Evolutionary conservation across 2,888 invertebrate species (phyloP).

Genomic region (Bhutanitis thaidina): DNA sequence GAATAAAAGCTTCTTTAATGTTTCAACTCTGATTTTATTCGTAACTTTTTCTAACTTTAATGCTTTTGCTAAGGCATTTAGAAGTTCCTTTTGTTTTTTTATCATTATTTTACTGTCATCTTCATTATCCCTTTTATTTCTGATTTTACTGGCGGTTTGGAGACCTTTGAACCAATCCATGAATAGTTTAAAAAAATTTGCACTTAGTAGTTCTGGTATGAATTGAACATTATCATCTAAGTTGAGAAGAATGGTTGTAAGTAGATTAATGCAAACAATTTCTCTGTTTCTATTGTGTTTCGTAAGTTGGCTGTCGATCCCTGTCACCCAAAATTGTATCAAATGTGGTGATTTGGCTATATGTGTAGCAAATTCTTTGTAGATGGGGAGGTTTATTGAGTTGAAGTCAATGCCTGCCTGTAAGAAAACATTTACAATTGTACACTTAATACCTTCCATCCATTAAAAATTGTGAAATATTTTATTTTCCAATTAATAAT

Average conservation of each 20-base stretch:
- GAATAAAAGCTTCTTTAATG: constrained; percentile 82
- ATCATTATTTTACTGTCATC: constrained; percentile 75
- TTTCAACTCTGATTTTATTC: constrained; percentile 74
- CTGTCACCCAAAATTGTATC: constrained; percentile 77
- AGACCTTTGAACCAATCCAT: constrained; percentile 82
- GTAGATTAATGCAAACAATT: constrained; percentile 79
- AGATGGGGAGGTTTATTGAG: constrained; percentile 82
- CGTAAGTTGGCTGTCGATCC: constrained; percentile 61
- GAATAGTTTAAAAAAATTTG: constrained; percentile 83
- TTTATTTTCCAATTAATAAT: too few relatives aligned
- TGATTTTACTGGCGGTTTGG: constrained; percentile 78
- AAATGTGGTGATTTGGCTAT: constrained; percentile 75
- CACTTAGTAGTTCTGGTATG: constrained; percentile 80
- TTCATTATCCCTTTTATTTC: constrained; percentile 67
- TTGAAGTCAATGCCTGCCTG: constrained; percentile 81
- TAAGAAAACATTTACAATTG: constrained; percentile 33
- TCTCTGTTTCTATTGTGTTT: constrained; percentile 80
- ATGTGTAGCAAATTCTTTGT: constrained; percentile 78
- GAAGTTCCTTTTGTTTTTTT: constrained; percentile 76
- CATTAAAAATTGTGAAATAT: background rate
- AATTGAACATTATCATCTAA: constrained; percentile 60
- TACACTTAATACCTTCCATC: too few relatives aligned
- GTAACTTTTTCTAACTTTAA: constrained; percentile 70
- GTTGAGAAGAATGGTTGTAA: constrained; percentile 76
- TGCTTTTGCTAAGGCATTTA: constrained; percentile 69